Base-by-base conservation (phyloP, 2,113 vertebrate species). In the Lasiurus borealis region DNA sequence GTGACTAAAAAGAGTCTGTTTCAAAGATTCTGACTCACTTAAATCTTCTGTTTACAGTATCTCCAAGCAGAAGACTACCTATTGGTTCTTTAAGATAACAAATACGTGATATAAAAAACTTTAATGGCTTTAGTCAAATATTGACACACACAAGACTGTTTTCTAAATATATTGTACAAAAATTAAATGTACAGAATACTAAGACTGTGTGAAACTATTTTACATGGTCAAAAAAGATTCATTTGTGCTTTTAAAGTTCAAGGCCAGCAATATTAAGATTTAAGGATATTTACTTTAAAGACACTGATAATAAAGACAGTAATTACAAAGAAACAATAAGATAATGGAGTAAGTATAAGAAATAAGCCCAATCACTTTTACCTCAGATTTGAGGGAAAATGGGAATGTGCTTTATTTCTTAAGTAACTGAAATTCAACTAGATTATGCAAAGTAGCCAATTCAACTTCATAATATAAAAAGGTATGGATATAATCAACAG, bases 281-380 rank as follows among this genome's bases (percentile, higher is more conserved):
- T 80, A 93, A 82, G 64, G 40, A 44, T 69, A 71, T 81, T 80
- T 66, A 93, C 50, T 90, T 83, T 85, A 71, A 92, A 90, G 72
- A 52, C 40, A 78, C 6, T 3, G 46, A 12, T 34, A 94, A 21
- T 90, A 91, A 84, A 77, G 19, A 57, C 69, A 86, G 44, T 62
- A 57, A 81, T 87, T 90, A 81, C 66, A 59, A 19, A 88, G 2
- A 52, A 91, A 93, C 62, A 12, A 62, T 16, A 91, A 50, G 68
- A 92, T 54, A 97, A 72, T 62, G 10, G 52, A 78, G 3, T n/a
- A 85, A 78, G 34, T n/a, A 54, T 59, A 21, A 71, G n/a, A 89
- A 92, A 95, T 36, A 94, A 83, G 71, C 14, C 31, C 12, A 80
- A 64, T 54, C 6, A 88, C 36, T 82, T 84, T 91, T 73, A 95